Evolutionary conservation across 2,113 vertebrate species (phyloP).

Genomic region (Callipepla californica): DNA sequence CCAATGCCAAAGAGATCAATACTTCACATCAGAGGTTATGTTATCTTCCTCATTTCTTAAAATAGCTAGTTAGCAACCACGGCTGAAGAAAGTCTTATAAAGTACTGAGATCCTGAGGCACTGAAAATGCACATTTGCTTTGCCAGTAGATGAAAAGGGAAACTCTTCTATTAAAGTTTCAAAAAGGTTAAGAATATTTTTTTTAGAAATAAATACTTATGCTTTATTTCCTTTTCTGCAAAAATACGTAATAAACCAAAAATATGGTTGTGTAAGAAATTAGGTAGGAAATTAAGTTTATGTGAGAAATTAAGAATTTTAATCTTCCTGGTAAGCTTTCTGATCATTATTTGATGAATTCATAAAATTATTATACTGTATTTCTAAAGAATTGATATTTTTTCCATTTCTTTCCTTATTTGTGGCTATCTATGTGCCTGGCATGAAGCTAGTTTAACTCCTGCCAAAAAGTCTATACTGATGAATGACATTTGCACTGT

Average conservation of each 20-base stretch:
- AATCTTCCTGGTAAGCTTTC: neutral
- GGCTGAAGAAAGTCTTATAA: neutral
- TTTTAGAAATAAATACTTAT: neutral
- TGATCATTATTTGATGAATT: neutral
- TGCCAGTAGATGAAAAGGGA: neutral
- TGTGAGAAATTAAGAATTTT: neutral
- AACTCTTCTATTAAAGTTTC: neutral
- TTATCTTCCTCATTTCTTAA: neutral
- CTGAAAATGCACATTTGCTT: neutral
- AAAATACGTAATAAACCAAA: neutral
- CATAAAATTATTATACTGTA: neutral
- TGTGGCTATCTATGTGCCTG: neutral
- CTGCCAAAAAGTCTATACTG: conserved; percentile 32
- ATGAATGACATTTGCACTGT: conserved; percentile 24
- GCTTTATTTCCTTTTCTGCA: neutral
- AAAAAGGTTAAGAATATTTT: neutral
- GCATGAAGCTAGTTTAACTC: neutral
- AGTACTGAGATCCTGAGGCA: neutral
- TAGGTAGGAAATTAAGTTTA: no score
- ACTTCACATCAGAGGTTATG: neutral
- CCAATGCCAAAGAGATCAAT: neutral
- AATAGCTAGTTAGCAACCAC: neutral
- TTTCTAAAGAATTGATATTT: neutral
- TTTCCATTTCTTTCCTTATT: neutral
- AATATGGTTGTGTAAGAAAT: no score